Percentiles rank a stretch among this genome's conserved stretches.
phyloP scores from a whole-genome alignment of 2,113 vertebrate species.

The Dromiciops gliroides region DNA sequence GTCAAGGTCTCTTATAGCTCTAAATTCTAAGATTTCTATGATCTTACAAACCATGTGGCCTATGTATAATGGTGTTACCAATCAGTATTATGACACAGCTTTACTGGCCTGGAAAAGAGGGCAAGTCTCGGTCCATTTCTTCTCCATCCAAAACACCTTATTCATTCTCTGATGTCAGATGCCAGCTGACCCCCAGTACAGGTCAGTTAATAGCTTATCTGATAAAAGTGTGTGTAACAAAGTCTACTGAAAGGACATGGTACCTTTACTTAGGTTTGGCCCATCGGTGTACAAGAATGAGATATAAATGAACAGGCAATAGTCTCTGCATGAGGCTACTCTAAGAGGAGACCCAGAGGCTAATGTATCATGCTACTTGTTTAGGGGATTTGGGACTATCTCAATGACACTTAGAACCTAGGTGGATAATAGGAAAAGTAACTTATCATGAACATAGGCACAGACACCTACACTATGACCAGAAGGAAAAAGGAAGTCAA shows the following conservation, averaged over 20 bases:
- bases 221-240: constrained; percentile 68
- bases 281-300: constrained; percentile 57
- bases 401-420: not conserved
- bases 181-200: constrained; percentile 42
- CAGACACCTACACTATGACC: not conserved
- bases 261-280: constrained; percentile 58
- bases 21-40: not conserved
- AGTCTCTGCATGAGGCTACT: constrained; percentile 61
- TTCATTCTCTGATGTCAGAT: constrained; percentile 66
- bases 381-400: not conserved
- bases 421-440: not conserved
- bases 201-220: constrained; percentile 74
- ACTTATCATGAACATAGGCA: not conserved
- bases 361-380: not conserved
- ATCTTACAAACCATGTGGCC: constrained; percentile 16
- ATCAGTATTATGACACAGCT: constrained; percentile 70
- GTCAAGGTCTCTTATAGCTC: not conserved
- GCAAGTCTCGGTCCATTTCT: constrained; percentile 2
- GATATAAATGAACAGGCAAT: constrained; percentile 62
- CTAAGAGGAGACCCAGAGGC: constrained; percentile 50
- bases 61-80: constrained; percentile 49
- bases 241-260: constrained; percentile 66
- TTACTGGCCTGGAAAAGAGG: constrained; percentile 11
- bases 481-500: not conserved
- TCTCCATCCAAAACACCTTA: constrained; percentile 66